Evolutionary conservation across 2,797 vertebrate species (phyloP).

Genomic region (Phoebastria nigripes): DNA sequence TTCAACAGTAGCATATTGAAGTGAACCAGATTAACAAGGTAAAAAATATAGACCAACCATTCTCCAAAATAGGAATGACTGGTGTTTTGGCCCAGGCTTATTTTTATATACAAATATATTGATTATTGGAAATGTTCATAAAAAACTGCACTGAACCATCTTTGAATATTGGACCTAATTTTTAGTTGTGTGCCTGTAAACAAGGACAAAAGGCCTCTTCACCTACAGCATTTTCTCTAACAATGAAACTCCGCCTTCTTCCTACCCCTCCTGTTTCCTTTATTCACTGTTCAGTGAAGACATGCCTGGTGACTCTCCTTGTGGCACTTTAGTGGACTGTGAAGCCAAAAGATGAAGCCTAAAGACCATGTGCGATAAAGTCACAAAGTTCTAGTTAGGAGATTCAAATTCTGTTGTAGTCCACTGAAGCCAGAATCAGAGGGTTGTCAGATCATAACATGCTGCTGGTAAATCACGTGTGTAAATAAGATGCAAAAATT

Average conservation of each 20-base stretch:
- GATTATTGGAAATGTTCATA: background rate
- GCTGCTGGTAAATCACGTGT: background rate
- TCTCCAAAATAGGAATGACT: background rate
- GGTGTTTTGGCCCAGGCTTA: background rate
- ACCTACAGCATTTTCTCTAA: background rate
- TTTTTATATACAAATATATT: background rate
- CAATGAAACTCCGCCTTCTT: background rate
- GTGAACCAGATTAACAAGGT: background rate
- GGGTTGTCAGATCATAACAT: background rate
- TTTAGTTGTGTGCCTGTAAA: background rate
- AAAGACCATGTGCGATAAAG: background rate
- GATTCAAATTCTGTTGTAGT: background rate
- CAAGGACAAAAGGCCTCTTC: background rate
- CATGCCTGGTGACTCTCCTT: background rate
- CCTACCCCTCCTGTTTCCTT: background rate
- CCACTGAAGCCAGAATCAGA: background rate
- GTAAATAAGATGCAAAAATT: background rate
- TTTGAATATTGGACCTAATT: background rate
- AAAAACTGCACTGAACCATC: background rate
- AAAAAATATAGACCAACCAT: background rate
- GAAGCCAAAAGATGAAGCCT: background rate
- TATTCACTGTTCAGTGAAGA: background rate
- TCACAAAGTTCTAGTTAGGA: background rate
- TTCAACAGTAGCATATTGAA: background rate
- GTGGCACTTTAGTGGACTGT: accelerated